A percentile compares a stretch with the other conserved stretches of the same genome.
Conservation (phyloP, 2,888 invertebrate genomes). For the Clanis bilineata region DNA sequence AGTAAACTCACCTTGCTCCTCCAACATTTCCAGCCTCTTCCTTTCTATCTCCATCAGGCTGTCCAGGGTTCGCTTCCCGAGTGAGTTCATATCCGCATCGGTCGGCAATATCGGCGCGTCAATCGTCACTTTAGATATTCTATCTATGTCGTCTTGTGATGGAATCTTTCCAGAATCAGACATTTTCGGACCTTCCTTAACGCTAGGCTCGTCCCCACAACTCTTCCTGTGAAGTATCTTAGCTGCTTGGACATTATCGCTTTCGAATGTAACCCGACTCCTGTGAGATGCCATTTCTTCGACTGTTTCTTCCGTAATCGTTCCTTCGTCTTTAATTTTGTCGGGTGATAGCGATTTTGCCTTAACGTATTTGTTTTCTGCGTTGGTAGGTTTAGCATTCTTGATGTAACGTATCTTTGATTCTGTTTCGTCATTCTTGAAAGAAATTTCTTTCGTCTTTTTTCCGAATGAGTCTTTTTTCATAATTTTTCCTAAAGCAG, state of each 20-base stretch:
- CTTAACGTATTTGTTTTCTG: slow-evolving; percentile 73
- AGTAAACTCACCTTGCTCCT: slow-evolving; percentile 89
- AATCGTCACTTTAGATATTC: slow-evolving; percentile 93
- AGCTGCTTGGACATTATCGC: slow-evolving; percentile 25
- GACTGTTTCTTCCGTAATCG: slow-evolving; percentile 53
- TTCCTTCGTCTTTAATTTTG: slow-evolving; percentile 49
- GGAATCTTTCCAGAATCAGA: slow-evolving; percentile 80
- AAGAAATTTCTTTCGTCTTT: slow-evolving; percentile 54
- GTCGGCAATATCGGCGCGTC: slow-evolving; percentile 89
- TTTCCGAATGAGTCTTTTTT: slow-evolving; percentile 73
- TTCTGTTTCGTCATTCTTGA: slow-evolving; percentile 51
- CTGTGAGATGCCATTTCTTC: slow-evolving; percentile 33
- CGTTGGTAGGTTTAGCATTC: slow-evolving; percentile 53
- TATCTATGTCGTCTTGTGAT: slow-evolving; percentile 93
- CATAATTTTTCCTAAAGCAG: slow-evolving; percentile 75
- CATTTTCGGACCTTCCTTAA: slow-evolving; percentile 61
- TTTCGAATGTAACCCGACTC: slow-evolving; percentile 36
- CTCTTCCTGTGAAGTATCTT: slow-evolving; percentile 69
- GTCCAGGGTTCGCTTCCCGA: slow-evolving; percentile 90
- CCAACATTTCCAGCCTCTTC: slow-evolving; percentile 91
- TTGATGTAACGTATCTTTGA: slow-evolving; percentile 69
- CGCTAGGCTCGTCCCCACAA: slow-evolving; percentile 72
- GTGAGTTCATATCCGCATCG: slow-evolving; percentile 84
- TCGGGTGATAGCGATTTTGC: slow-evolving; percentile 70
- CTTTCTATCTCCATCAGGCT: slow-evolving; percentile 95